These are phyloP conservation scores for Pangasianodon hypophthalmus DNA, from an alignment of 2,113 vertebrate species.

Conservation along the genomic window DNA sequence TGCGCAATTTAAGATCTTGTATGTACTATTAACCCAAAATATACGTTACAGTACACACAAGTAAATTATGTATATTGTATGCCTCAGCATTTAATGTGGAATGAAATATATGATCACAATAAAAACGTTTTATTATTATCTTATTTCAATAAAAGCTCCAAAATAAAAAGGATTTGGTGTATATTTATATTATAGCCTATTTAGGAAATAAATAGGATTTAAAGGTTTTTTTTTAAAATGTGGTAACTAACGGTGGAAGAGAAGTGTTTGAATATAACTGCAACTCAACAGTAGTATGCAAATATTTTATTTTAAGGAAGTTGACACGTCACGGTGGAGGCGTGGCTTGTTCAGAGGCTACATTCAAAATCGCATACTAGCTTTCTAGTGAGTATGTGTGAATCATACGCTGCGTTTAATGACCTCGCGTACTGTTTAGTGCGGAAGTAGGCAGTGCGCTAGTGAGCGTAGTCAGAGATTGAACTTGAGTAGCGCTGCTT, in stretches of 20 bases:
- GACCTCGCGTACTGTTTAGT: background rate
- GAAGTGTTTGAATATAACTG: slow-evolving; percentile 18
- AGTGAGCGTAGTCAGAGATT: background rate
- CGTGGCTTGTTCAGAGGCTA: slow-evolving; percentile 28
- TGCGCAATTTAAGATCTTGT: background rate
- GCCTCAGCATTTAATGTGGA: background rate
- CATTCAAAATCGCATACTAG: background rate
- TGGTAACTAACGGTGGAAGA: background rate
- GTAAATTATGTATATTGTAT: no score
- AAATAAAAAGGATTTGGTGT: background rate
- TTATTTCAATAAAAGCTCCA: background rate
- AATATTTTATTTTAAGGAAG: slow-evolving; percentile 36
- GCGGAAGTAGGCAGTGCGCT: background rate
- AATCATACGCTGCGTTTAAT: background rate
- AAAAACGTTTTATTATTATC: background rate
- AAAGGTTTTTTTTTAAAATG: background rate
- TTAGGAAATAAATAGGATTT: background rate
- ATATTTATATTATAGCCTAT: background rate
- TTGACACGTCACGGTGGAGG: slow-evolving; percentile 44
- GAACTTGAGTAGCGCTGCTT: slow-evolving; percentile 16
- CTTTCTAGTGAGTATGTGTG: background rate
- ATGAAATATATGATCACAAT: background rate
- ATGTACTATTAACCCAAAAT: no score
- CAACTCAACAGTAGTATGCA: background rate
- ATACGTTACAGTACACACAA: background rate